phyloP scores from a whole-genome alignment of 2,113 vertebrate genomes.

The Rana temporaria region DNA sequence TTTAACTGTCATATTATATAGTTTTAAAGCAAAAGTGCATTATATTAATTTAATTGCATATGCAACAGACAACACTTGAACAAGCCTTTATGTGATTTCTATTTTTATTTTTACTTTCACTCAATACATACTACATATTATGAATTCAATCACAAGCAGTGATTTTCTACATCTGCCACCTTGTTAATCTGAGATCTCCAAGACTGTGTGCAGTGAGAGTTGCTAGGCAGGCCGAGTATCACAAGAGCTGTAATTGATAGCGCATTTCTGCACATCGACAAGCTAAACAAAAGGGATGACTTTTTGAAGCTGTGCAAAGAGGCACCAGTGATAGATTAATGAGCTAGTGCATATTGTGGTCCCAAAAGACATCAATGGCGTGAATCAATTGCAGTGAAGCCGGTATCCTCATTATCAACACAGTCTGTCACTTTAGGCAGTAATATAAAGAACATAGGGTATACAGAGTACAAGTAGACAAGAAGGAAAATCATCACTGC shows the following conservation, averaged over 20 bases:
- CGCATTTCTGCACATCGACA: slow-evolving; percentile 57
- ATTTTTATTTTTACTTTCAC: background rate
- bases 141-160: slow-evolving; percentile 26
- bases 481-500: slow-evolving; percentile 49
- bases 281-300: slow-evolving; percentile 53
- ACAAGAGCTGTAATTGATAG: slow-evolving; percentile 60
- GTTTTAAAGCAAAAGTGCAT: too few relatives aligned
- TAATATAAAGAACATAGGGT: slow-evolving; percentile 53
- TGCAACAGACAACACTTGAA: background rate
- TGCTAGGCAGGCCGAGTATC: slow-evolving; percentile 36
- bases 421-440: slow-evolving; percentile 63
- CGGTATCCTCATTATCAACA: slow-evolving; percentile 66
- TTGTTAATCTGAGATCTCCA: background rate
- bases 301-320: slow-evolving; percentile 57
- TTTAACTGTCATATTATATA: too few relatives aligned
- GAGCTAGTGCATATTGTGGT: slow-evolving; percentile 62
- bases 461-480: slow-evolving; percentile 57
- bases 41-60: background rate
- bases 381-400: slow-evolving; percentile 66
- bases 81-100: background rate
- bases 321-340: slow-evolving; percentile 66
- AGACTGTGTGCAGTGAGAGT: background rate
- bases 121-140: background rate
- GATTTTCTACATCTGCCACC: slow-evolving; percentile 37
- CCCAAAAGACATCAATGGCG: slow-evolving; percentile 65